A percentile compares a stretch with the other conserved stretches of the same genome.
These are phyloP conservation scores for Harpagifer antarcticus DNA, from an alignment of 2,797 vertebrate genomes.

Conservation along the genomic window DNA sequence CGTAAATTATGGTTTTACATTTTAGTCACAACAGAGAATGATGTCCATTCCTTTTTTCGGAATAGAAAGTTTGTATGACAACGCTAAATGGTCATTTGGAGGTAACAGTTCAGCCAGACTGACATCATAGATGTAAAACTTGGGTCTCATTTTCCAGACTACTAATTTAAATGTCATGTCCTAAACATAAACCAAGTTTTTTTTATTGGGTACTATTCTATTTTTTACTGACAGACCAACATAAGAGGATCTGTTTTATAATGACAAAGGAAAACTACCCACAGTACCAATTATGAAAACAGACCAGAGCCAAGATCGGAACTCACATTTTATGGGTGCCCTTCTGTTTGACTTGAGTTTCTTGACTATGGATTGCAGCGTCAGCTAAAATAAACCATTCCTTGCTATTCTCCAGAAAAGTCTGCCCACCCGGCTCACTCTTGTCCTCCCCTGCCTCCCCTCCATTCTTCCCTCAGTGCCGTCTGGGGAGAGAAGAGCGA, in stretches of 20 bases:
- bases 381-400: slow-evolving; percentile 68
- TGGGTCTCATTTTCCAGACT: slow-evolving; percentile 34
- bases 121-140: slow-evolving; percentile 25
- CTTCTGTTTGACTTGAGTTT: slow-evolving; percentile 66
- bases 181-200: slow-evolving; percentile 43
- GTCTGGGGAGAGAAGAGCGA: slow-evolving; percentile 75
- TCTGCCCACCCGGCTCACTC: slow-evolving; percentile 71
- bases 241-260: slow-evolving; percentile 38
- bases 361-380: slow-evolving; percentile 64
- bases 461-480: slow-evolving; percentile 62
- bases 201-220: slow-evolving; percentile 26
- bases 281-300: slow-evolving; percentile 56
- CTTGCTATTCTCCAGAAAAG: slow-evolving; percentile 54
- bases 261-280: slow-evolving; percentile 61
- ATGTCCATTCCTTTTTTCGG: neutral
- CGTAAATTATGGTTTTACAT: neutral
- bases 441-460: slow-evolving; percentile 28
- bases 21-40: slow-evolving; percentile 7
- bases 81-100: slow-evolving; percentile 17
- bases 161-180: slow-evolving; percentile 33
- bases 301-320: slow-evolving; percentile 41
- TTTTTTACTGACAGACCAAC: slow-evolving; percentile 44
- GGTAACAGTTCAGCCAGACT: slow-evolving; percentile 18
- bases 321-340: slow-evolving; percentile 62
- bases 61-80: slow-evolving; percentile 29